These are phyloP conservation scores for Scarus forsteni DNA, from an alignment of 2,797 vertebrate species.

Conservation along the genomic window DNA sequence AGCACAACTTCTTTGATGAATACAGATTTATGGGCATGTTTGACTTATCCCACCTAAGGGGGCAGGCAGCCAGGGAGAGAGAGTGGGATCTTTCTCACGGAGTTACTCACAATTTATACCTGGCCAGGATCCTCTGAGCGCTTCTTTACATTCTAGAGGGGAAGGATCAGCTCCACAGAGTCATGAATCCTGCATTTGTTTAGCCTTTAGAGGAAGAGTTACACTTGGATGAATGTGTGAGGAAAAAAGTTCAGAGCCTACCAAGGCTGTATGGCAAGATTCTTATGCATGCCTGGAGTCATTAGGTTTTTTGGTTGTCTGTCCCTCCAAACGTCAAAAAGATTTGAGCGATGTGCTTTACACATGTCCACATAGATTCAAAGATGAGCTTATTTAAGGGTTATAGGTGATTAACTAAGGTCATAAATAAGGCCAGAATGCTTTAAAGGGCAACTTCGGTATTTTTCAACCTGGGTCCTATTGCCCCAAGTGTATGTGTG, in stretches of 20 bases:
- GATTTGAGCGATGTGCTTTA: too few relatives aligned
- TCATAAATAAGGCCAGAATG: too few relatives aligned
- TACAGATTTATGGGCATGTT: conserved; percentile 74
- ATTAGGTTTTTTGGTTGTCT: too few relatives aligned
- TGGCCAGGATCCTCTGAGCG: conserved; percentile 38
- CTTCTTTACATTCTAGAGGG: conserved; percentile 62
- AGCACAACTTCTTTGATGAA: conserved; percentile 77
- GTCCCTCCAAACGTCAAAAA: too few relatives aligned
- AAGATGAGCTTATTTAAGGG: too few relatives aligned
- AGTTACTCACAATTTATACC: conserved; percentile 67
- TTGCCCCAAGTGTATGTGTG: too few relatives aligned
- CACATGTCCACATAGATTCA: too few relatives aligned
- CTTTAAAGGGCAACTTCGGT: too few relatives aligned
- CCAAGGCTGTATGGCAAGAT: neutral
- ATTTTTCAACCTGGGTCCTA: too few relatives aligned
- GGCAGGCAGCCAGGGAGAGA: conserved; percentile 37
- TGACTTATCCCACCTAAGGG: conserved; percentile 74
- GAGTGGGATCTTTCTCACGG: conserved; percentile 53
- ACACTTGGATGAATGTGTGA: neutral
- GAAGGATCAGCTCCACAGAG: conserved; percentile 58
- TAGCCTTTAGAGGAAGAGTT: conserved; percentile 29
- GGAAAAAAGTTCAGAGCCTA: neutral
- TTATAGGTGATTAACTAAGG: too few relatives aligned
- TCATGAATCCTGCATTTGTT: conserved; percentile 62
- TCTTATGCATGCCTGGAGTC: too few relatives aligned